These are phyloP conservation scores for Excalfactoria chinensis DNA, from an alignment of 2,113 vertebrate genomes.

Conservation along the genomic window DNA sequence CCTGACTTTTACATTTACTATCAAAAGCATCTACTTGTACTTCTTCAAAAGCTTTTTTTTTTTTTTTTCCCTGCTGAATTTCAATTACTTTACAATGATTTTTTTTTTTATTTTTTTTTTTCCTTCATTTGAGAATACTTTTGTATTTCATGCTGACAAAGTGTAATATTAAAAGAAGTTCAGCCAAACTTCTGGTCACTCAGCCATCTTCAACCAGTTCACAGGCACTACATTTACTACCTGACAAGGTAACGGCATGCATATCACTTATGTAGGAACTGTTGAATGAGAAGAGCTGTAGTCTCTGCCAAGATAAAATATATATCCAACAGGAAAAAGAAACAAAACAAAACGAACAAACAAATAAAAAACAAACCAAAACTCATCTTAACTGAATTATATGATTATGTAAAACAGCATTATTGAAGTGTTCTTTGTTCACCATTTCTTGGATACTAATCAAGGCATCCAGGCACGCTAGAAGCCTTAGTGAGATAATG, in stretches of 20 bases:
- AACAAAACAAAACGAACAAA: background rate
- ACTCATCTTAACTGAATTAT: background rate
- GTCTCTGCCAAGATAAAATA: background rate
- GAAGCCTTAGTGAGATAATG: background rate
- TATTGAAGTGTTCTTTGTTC: conserved; percentile 22
- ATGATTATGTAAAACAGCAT: background rate
- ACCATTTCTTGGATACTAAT: background rate
- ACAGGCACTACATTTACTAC: background rate
- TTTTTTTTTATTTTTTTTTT: no score
- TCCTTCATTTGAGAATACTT: background rate
- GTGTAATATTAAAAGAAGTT: background rate
- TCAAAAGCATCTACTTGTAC: background rate
- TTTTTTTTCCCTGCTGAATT: background rate
- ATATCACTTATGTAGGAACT: background rate
- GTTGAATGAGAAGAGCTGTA: background rate
- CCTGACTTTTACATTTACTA: background rate
- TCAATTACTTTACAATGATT: background rate
- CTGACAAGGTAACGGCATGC: background rate
- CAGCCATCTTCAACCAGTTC: background rate
- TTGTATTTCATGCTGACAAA: background rate
- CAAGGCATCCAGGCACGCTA: background rate
- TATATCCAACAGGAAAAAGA: background rate
- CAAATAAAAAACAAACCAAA: background rate
- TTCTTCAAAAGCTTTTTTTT: background rate
- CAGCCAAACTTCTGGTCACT: background rate